phyloP scores from a whole-genome alignment of 2,797 vertebrate species.

The Paramormyrops hopkinsi region DNA sequence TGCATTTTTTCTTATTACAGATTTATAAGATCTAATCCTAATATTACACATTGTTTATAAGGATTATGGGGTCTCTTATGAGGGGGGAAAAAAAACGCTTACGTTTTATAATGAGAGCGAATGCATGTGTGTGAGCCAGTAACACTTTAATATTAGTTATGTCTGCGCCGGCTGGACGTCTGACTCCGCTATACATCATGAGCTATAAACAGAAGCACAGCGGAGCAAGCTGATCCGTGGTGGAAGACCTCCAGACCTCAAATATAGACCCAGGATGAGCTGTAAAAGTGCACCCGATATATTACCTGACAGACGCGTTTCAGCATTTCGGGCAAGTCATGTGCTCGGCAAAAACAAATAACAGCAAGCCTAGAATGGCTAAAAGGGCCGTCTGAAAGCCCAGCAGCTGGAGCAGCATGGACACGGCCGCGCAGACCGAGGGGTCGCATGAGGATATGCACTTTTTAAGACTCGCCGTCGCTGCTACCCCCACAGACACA shows the following conservation, averaged over 20 bases:
- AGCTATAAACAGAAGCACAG: slow-evolving; percentile 12
- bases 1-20: neutral
- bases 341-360: slow-evolving; percentile 31
- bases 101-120: neutral
- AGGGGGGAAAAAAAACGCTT: neutral
- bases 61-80: neutral
- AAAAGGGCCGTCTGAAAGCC: neutral
- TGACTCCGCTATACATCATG: slow-evolving; percentile 17
- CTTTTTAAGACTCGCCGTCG: slow-evolving; percentile 37
- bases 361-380: slow-evolving; percentile 39
- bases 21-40: neutral
- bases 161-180: slow-evolving; percentile 4
- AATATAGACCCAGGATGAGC: slow-evolving; percentile 39
- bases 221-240: slow-evolving; percentile 28
- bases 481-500: neutral
- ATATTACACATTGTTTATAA: neutral
- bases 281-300: slow-evolving; percentile 26
- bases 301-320: slow-evolving; percentile 33
- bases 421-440: neutral
- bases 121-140: neutral
- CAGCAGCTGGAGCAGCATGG: too few species aligned
- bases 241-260: slow-evolving; percentile 39
- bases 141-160: slow-evolving; percentile 12
- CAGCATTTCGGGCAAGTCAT: slow-evolving; percentile 48
- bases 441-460: slow-evolving; percentile 39